These are phyloP conservation scores for Syrmaticus mikado DNA, from an alignment of 2,113 vertebrate species.

Conservation along the genomic window DNA sequence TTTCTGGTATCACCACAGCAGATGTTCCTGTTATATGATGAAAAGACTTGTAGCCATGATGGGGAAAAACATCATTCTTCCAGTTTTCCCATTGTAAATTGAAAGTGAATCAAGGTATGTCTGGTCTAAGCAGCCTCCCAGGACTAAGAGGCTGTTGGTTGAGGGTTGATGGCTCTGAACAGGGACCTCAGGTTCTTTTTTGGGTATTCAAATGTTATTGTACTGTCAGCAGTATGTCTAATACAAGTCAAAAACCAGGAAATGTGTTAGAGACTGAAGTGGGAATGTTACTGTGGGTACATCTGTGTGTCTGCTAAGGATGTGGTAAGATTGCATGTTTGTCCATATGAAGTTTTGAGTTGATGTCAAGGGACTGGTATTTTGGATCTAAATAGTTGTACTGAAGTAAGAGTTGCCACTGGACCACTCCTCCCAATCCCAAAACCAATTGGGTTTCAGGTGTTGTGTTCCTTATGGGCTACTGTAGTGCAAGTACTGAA, in stretches of 20 bases:
- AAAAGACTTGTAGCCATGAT: background rate
- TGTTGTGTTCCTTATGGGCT: background rate
- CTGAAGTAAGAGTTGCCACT: background rate
- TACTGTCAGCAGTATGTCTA: background rate
- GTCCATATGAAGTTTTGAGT: background rate
- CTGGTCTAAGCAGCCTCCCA: background rate
- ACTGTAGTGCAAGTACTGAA: background rate
- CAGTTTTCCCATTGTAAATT: background rate
- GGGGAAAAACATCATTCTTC: background rate
- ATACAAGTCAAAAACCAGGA: background rate
- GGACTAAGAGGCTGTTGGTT: background rate
- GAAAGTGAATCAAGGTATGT: background rate
- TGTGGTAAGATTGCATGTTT: background rate
- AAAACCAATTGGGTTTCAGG: background rate
- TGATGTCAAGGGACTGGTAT: background rate
- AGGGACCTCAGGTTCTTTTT: background rate
- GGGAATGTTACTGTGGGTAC: background rate
- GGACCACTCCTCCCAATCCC: background rate
- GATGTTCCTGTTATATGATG: background rate
- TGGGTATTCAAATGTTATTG: background rate
- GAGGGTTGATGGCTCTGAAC: background rate
- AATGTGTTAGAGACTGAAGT: background rate
- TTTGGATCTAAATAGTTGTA: background rate
- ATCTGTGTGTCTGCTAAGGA: background rate
- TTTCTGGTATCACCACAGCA: background rate